Conservation (phyloP, 1,140 invertebrate genomes). For the Ceratosolen solmsi region DNA sequence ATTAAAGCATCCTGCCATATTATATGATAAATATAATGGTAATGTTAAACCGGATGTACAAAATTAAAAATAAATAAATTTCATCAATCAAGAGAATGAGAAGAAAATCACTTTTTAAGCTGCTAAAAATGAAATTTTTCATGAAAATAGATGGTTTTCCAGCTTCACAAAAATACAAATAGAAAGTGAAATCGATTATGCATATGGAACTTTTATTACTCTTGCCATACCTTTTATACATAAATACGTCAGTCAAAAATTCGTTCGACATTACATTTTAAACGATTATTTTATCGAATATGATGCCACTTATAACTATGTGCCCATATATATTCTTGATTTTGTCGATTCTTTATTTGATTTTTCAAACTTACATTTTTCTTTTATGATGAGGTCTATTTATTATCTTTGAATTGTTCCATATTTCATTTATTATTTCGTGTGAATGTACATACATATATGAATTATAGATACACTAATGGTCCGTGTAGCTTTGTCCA, state of each 20-base stretch:
- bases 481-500: no score
- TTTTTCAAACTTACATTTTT: background rate
- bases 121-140: no score
- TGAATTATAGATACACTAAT: no score
- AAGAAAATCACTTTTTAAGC: no score
- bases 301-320: background rate
- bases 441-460: background rate
- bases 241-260: background rate
- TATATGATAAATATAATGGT: no score
- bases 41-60: no score
- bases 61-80: no score
- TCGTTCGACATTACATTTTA: slow-evolving; percentile 2
- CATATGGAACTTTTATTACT: slow-evolving; percentile 18
- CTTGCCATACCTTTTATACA: background rate
- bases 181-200: slow-evolving; percentile 42
- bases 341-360: background rate
- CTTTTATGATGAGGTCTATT: background rate
- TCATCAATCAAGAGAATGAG: no score
- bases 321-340: no score
- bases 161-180: background rate
- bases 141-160: slow-evolving; percentile 7
- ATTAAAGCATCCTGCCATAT: no score
- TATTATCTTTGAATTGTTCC: background rate
- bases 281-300: slow-evolving; percentile 22
- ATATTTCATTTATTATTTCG: background rate